phyloP scores from a whole-genome alignment of 2,797 vertebrate genomes.

The Lacerta viridis region DNA sequence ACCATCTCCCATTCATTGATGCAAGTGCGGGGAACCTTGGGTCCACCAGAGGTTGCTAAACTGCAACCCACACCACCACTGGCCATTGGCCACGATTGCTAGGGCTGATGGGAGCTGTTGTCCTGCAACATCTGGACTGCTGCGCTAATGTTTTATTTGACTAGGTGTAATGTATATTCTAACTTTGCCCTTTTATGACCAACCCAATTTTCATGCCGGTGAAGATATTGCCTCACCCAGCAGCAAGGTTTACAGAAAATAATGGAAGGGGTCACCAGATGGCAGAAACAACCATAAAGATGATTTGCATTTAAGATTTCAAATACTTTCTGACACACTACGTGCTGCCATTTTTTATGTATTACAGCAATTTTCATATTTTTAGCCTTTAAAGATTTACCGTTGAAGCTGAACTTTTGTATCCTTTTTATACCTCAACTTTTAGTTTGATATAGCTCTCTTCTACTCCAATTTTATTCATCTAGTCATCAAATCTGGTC shows the following conservation, averaged over 20 bases:
- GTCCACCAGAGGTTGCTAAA: no score
- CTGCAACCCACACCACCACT: no score
- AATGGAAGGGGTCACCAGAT: neutral
- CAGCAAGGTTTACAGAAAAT: neutral
- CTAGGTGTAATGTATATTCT: neutral
- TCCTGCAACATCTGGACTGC: no score
- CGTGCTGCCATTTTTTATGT: neutral
- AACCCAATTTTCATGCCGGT: neutral
- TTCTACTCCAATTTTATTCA: neutral
- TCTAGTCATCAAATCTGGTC: neutral
- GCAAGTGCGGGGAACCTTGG: no score
- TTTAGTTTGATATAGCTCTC: neutral
- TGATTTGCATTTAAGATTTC: neutral
- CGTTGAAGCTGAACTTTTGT: neutral
- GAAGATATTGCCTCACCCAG: conserved; percentile 4
- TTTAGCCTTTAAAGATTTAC: conserved; percentile 12
- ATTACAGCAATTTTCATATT: neutral
- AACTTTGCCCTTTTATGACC: neutral
- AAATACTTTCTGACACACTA: neutral
- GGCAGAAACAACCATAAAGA: neutral
- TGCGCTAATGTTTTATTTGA: neutral
- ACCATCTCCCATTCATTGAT: neutral
- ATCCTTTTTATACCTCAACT: neutral
- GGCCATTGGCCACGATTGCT: no score
- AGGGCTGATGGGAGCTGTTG: no score